phyloP scores from a whole-genome alignment of 2,113 vertebrate species.

The Brienomyrus brachyistius region DNA sequence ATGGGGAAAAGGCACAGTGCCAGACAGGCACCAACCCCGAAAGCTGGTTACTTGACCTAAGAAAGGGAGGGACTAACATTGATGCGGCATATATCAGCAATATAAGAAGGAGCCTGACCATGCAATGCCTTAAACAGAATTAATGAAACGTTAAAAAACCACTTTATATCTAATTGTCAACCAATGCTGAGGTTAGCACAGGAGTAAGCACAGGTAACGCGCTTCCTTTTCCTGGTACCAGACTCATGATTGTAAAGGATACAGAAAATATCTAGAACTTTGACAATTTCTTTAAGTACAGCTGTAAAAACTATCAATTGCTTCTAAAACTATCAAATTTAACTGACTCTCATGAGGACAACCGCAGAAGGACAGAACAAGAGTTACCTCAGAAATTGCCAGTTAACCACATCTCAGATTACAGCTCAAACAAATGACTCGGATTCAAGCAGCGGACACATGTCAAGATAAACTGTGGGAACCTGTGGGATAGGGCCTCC shows the following conservation, averaged over 20 bases:
- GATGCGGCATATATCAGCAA: not conserved
- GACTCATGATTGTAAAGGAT: not conserved
- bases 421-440: not conserved
- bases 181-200: not conserved
- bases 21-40: too few relatives aligned
- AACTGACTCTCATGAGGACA: not conserved
- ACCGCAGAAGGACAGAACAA: not conserved
- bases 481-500: not conserved
- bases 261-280: not conserved
- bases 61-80: not conserved
- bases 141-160: not conserved
- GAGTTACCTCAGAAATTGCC: not conserved
- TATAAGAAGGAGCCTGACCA: not conserved
- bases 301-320: not conserved
- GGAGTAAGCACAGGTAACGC: not conserved
- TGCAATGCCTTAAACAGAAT: not conserved
- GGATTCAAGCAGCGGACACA: not conserved
- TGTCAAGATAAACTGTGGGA: not conserved
- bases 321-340: not conserved
- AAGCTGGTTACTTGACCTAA: not conserved
- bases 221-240: not conserved
- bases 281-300: not conserved
- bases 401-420: not conserved
- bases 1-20: too few relatives aligned
- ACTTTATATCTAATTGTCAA: not conserved